Conservation (phyloP, 2,797 vertebrate species). For the Parauchenoglanis punctatus region DNA sequence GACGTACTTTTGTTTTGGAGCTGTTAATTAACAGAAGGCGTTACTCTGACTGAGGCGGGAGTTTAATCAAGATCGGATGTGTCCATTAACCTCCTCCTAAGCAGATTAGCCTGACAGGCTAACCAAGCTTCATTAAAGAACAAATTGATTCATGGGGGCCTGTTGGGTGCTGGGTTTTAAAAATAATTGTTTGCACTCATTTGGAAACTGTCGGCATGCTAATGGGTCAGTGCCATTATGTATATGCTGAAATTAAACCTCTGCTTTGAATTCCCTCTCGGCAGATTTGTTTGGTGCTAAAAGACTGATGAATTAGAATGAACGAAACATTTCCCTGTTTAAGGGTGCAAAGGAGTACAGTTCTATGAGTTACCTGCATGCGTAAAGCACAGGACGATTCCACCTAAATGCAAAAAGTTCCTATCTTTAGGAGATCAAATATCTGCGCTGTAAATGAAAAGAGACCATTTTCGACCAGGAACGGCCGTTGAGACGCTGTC, state of each 20-base stretch:
- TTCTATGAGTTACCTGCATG: conserved; percentile 25
- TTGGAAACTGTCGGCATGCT: conserved; percentile 53
- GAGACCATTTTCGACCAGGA: neutral
- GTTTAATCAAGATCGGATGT: conserved; percentile 56
- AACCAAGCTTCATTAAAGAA: conserved; percentile 63
- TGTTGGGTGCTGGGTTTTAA: conserved; percentile 56
- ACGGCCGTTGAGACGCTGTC: neutral
- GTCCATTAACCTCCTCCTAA: conserved; percentile 55
- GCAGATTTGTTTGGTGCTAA: conserved; percentile 38
- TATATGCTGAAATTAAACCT: conserved; percentile 36
- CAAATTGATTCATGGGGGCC: conserved; percentile 60
- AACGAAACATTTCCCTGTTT: conserved; percentile 16
- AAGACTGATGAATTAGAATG: conserved; percentile 44
- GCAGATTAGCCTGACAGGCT: conserved; percentile 59
- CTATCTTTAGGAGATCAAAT: conserved; percentile 1
- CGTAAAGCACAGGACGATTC: conserved; percentile 2
- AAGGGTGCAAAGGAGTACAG: conserved; percentile 6
- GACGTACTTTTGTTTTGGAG: conserved; percentile 37
- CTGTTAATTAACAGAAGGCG: conserved; percentile 46
- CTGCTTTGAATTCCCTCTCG: conserved; percentile 40
- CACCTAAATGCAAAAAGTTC: conserved; percentile 10
- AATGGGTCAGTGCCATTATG: conserved; percentile 44
- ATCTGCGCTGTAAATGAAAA: conserved; percentile 1
- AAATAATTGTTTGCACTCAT: conserved; percentile 54
- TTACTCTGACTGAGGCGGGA: conserved; percentile 34